Evolutionary conservation across 2,113 vertebrate species (phyloP), one percentile per base, ranked within the genome.

Genomic region (Oncorhynchus clarkii): DNA sequence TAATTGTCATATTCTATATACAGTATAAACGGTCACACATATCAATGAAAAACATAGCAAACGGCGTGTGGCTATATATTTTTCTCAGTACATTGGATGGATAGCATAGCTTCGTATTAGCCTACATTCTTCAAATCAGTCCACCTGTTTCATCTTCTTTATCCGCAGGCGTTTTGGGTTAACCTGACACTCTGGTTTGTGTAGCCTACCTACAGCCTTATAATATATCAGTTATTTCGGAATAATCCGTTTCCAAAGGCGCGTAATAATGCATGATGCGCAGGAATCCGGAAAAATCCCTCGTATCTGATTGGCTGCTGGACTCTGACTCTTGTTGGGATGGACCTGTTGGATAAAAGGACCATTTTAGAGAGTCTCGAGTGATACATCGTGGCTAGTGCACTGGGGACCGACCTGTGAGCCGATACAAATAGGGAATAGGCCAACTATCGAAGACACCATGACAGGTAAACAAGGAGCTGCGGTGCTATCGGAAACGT

Each of bases 271-370:
- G 80, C 88, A 65, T 87, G 89, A 92, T 93, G 94, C 95, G 94
- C 92, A 93, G 94, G 95, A 95, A 95, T 96, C 94, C 95, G 90
- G 93, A 93, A 92, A 88, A 85, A 76, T 68, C 82, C 39, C 78
- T 82, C 20, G 74, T 89, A 82, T 90, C 92, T 95, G 96, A 99
- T 99, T 98, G 97, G 97, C 94, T 97, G 94, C 89, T 88, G 92
- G 79, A 83, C 89, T 92, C 92, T 95, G 95, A 95, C 95, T 95
- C 94, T 92, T 90, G 94, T 92, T 93, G 95, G 95, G 95, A 95
- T 94, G 92, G 95, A 94, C 95, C 96, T 96, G 96, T 95, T 96
- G 95, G 95, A 97, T 97, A 98, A 98, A 98, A 97, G 90, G 93
- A 94, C 90, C 91, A 94, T 94, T 95, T 96, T 94, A 93, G 95